phyloP scores from a whole-genome alignment of 1,140 invertebrate species.

The Nasonia vitripennis region DNA sequence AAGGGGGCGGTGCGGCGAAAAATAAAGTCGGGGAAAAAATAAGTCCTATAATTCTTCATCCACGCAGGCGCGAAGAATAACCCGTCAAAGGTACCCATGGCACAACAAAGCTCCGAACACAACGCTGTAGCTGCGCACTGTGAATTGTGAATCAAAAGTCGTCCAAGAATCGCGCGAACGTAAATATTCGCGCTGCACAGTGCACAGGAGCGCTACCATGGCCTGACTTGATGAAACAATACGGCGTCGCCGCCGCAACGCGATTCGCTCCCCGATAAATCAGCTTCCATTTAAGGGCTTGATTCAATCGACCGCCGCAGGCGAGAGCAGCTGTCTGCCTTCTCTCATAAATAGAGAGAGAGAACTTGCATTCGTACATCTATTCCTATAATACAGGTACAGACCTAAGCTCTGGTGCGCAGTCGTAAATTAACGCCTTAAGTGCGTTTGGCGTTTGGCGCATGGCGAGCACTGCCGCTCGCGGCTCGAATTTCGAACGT shows the following conservation, averaged over 20 bases:
- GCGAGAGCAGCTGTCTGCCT: neutral
- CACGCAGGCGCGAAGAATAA: neutral
- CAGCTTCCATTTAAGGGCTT: slow-evolving; percentile 19
- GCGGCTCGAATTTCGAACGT: slow-evolving; percentile 53
- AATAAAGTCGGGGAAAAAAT: neutral
- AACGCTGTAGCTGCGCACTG: too few relatives aligned
- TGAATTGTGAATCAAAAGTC: slow-evolving; percentile 39
- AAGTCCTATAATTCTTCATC: slow-evolving; percentile 22
- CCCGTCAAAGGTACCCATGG: neutral
- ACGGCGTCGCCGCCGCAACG: neutral
- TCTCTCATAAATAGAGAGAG: neutral
- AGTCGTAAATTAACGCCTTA: slow-evolving; percentile 55
- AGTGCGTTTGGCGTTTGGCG: slow-evolving; percentile 60
- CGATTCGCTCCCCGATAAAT: slow-evolving; percentile 20
- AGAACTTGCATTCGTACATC: neutral
- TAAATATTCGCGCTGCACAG: slow-evolving; percentile 12
- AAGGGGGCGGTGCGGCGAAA: neutral
- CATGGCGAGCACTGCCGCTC: slow-evolving; percentile 27
- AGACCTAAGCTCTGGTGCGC: neutral
- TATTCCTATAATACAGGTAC: neutral
- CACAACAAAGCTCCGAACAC: neutral
- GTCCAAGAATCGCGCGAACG: slow-evolving; percentile 13
- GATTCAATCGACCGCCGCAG: neutral
- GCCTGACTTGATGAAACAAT: slow-evolving; percentile 32
- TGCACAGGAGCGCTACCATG: neutral